Evolutionary conservation across 2,888 invertebrate genomes (phyloP).

Genomic region (Macropis europaea): DNA sequence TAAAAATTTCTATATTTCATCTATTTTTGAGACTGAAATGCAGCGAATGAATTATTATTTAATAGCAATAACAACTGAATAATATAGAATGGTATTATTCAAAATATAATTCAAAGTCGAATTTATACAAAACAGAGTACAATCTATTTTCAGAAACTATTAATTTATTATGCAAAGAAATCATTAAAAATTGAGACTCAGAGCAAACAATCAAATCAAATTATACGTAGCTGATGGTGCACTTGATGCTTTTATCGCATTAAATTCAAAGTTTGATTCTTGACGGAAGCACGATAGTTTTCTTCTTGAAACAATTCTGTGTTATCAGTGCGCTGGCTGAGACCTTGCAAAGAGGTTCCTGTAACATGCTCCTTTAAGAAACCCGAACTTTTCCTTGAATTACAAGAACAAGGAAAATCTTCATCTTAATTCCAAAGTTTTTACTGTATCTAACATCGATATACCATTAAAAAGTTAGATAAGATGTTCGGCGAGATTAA

Average conservation of each 20-base stretch:
- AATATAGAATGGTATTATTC: too few relatives aligned
- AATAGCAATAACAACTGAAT: too few relatives aligned
- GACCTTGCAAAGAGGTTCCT: background rate
- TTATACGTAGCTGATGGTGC: too few relatives aligned
- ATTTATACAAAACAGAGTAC: too few relatives aligned
- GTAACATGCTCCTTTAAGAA: background rate
- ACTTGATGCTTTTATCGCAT: background rate
- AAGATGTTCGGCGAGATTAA: slow-evolving; percentile 33
- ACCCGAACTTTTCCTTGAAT: slow-evolving; percentile 25
- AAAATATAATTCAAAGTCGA: too few relatives aligned
- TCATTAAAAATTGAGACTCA: too few relatives aligned
- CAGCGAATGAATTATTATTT: too few relatives aligned
- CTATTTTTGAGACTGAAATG: too few relatives aligned
- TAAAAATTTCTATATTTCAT: too few relatives aligned
- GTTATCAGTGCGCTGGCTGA: slow-evolving; percentile 16
- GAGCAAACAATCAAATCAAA: too few relatives aligned
- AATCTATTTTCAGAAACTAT: too few relatives aligned
- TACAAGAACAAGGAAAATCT: slow-evolving; percentile 25
- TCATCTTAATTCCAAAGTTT: slow-evolving; percentile 43
- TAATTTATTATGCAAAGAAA: too few relatives aligned
- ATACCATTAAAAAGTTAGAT: slow-evolving; percentile 46
- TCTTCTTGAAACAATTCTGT: slow-evolving; percentile 11
- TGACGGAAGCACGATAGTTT: background rate
- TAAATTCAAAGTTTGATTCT: background rate
- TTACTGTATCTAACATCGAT: slow-evolving; percentile 35